Evolutionary conservation across 2,888 invertebrate species (phyloP).

Genomic region (Endotricha flammealis): DNA sequence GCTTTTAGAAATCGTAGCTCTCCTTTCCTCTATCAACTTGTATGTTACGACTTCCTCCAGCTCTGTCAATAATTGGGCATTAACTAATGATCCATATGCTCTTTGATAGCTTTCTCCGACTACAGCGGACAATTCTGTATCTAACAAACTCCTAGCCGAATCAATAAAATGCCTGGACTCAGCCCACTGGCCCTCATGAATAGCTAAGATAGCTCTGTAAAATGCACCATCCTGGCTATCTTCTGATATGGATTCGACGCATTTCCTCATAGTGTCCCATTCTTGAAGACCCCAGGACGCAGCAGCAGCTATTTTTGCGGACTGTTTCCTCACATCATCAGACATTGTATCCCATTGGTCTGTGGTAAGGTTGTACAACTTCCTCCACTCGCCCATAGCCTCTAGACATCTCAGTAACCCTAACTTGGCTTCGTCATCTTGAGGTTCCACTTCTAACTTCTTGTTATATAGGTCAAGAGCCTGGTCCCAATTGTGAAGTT

Average conservation of each 20-base stretch:
- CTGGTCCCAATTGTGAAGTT: conserved; percentile 98
- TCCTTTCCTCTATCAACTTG: conserved; percentile 94
- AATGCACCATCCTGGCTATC: conserved; percentile 97
- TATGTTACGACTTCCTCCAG: conserved; percentile 98
- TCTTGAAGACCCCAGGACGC: conserved; percentile 97
- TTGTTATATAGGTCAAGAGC: conserved; percentile 92
- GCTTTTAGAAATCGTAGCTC: conserved; percentile 86
- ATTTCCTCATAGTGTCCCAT: conserved; percentile 96
- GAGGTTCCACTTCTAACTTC: conserved; percentile 81
- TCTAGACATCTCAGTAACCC: conserved; percentile 98
- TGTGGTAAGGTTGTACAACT: conserved; percentile 86
- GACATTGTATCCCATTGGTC: conserved; percentile 79
- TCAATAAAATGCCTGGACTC: conserved; percentile 90
- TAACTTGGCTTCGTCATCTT: conserved; percentile 88
- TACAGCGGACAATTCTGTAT: conserved; percentile 96
- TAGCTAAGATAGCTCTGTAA: conserved; percentile 93
- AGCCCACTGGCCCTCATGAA: conserved; percentile 87
- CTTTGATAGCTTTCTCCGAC: conserved; percentile 97
- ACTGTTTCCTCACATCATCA: conserved; percentile 73
- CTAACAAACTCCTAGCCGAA: conserved; percentile 93
- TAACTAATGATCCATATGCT: conserved; percentile 96
- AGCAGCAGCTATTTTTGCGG: conserved; percentile 94
- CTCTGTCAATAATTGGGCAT: conserved; percentile 97
- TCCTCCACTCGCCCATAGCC: conserved; percentile 98
- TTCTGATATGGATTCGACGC: conserved; percentile 90